Conservation (phyloP, 2,797 vertebrate species). For the Eulemur coronatus region DNA sequence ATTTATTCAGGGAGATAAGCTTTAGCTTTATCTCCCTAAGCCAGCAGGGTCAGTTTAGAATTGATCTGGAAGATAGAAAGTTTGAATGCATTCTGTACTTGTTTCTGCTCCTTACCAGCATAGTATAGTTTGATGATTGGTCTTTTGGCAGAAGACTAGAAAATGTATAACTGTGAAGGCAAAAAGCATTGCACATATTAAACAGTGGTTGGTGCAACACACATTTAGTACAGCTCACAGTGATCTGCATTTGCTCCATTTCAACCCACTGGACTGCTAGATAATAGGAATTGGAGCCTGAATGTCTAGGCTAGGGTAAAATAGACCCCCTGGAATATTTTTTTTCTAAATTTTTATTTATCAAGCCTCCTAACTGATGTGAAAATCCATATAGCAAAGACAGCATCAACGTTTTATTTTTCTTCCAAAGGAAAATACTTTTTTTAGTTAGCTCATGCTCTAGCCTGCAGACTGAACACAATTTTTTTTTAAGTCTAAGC, state of each 20-base stretch:
- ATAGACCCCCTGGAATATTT: slow-evolving; percentile 24
- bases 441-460: slow-evolving; percentile 66
- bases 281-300: slow-evolving; percentile 62
- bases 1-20: slow-evolving; percentile 55
- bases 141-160: slow-evolving; percentile 75
- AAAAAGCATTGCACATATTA: slow-evolving; percentile 72
- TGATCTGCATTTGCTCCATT: slow-evolving; percentile 72
- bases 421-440: slow-evolving; percentile 68
- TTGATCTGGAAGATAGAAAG: slow-evolving; percentile 68
- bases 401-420: slow-evolving; percentile 52
- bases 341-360: slow-evolving; percentile 67
- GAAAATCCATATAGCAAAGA: slow-evolving; percentile 74
- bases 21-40: slow-evolving; percentile 73
- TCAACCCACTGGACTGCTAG: slow-evolving; percentile 65
- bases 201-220: slow-evolving; percentile 64
- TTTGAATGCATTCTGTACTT: slow-evolving; percentile 70
- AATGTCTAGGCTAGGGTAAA: slow-evolving; percentile 52
- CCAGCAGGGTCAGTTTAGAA: slow-evolving; percentile 77
- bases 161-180: slow-evolving; percentile 69
- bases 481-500: slow-evolving; percentile 76
- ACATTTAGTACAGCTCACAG: slow-evolving; percentile 50
- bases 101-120: slow-evolving; percentile 41
- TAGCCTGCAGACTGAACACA: slow-evolving; percentile 60
- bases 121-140: slow-evolving; percentile 74
- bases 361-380: slow-evolving; percentile 65